Base-by-base conservation (phyloP, 2,888 invertebrate genomes). In the Eupithecia insigniata region DNA sequence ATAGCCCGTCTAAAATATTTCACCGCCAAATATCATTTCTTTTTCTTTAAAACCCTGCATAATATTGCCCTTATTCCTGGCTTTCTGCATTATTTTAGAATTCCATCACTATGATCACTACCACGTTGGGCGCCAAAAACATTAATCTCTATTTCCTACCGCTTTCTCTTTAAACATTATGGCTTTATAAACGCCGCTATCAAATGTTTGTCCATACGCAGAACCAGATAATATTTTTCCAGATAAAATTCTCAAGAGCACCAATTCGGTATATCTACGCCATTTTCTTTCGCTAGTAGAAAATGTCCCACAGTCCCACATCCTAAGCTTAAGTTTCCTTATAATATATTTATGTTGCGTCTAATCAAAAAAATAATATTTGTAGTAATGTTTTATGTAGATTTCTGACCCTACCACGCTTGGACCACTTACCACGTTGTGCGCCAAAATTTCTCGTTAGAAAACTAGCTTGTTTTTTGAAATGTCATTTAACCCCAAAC, bases 61-160 rank as follows among this genome's bases (percentile, higher is more conserved):
- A 39, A 14, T 16, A 16, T 5, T 1, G 39, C 16, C 16, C 39
- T 10, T 39, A 39, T 39, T 39, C 16, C 16, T 16, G 16, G 16
- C 39, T 18, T 16, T 43, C 16, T 5, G 16, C 16, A 1, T 43
- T 46, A 16, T 51, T 62, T n/a, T 69, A 36, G n/a, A 65, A 18
- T 64, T 51, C 26, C 32, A 30, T 60, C 34, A 7, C 2, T 7
- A 30, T 28, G 16, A n/a, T 34, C 58, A 26, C 26, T 60, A 36
- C 70, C 67, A 65, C 30, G 73, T 70, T 67, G 73, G 70, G 65
- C 62, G 67, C 70, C 67, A 70, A 67, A 39, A 62, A 22, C 18
- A 26, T 58, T 14, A 60, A 60, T 30, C 32, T 30, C n/a, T 12
- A 28, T 62, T 61, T 28, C 18, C 58, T 58, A 62, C 26, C 55